Base-by-base conservation (phyloP, 2,113 vertebrate species). In the Otolemur garnettii region DNA sequence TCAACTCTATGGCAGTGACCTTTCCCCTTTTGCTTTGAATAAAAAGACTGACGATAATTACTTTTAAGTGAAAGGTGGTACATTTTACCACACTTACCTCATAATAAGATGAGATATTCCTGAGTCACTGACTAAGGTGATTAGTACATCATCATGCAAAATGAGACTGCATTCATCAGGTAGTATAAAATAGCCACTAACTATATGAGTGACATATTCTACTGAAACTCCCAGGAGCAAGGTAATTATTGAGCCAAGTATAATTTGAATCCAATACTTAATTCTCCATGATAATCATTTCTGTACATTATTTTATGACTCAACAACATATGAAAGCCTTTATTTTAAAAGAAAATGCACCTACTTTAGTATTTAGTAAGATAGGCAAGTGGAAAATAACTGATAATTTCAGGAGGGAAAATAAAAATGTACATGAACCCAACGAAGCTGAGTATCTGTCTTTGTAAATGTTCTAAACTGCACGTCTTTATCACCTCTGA, bases 81-180 rank as follows among this genome's bases (percentile, higher is more conserved):
- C 95, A 80, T 62, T 60, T 96, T 7, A 77, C 60, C 95, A 84
- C 22, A 95, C 1, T 69, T 93, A 79, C 38, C 28, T 95, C 17
- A 92, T 93, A 96, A 93, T 81, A 93, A 91, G 35, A 60, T 30
- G 60, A 22, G n/a, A 79, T 93, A 89, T 93, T 86, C 42, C 45
- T 94, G 87, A 97, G 68, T 89, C 85, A 90, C 79, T 82, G 84
- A 93, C 86, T 94, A 74, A 91, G 69, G 11, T 94, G 66, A 96
- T 87, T 94, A 90, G 53, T 85, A 88, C 1, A 87, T 93, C 33
- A 92, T 92, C 66, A 83, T 26, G 24, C 7, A 85, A 97, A 95
- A 90, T 7, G 28, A 60, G 18, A 83, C 57, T 69, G 66, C 96
- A 87, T 92, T 81, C 33, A 89, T 72, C 33, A 82, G 55, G 11